Base-by-base conservation (phyloP, 2,113 vertebrate genomes). In the Condylura cristata region DNA sequence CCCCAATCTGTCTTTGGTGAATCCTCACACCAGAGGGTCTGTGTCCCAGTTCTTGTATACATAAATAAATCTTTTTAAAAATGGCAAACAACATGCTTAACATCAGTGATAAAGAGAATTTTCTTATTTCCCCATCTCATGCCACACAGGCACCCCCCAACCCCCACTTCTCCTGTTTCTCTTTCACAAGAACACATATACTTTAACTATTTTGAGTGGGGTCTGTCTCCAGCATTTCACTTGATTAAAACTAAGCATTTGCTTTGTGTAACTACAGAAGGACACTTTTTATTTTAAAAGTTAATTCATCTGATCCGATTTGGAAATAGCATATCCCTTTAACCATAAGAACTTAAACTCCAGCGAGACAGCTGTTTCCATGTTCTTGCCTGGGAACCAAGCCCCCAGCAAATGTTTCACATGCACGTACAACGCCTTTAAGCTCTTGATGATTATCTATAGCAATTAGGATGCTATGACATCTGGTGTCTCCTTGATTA, bases 401-500 rank as follows among this genome's bases (percentile, higher is more conserved):
- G 46, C 41, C 66, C 63, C 96, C 63, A 92, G 90, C 87, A 93
- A 96, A 75, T 89, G 39, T 90, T 93, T 90, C 22, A 3, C 46
- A 86, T 63, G 61, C 76, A 91, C 2, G 8, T 72, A 65, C 72
- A 46, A 46, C 22, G 79, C 72, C 82, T 96, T 85, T 92, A 89
- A 84, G 91, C 82, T 86, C 86, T n/a, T 34, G 75, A 30, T 81
- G 86, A 89, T 96, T 96, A 78, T 76, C 61, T 86, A 65, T 63
- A 78, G 92, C 66, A 83, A 93, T 92, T 84, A 91, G 74, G 91
- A 66, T 34, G 68, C 70, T 74, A 46, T 53, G 65, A 80, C 44
- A 84, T 81, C 94, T 94, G 95, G 82, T 95, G 71, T 80, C 82
- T 96, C 71, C 93, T 95, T 96, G 91, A 97, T 95, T 91, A 92